Base-by-base conservation (phyloP, 2,113 vertebrate genomes). In the Scomber scombrus region DNA sequence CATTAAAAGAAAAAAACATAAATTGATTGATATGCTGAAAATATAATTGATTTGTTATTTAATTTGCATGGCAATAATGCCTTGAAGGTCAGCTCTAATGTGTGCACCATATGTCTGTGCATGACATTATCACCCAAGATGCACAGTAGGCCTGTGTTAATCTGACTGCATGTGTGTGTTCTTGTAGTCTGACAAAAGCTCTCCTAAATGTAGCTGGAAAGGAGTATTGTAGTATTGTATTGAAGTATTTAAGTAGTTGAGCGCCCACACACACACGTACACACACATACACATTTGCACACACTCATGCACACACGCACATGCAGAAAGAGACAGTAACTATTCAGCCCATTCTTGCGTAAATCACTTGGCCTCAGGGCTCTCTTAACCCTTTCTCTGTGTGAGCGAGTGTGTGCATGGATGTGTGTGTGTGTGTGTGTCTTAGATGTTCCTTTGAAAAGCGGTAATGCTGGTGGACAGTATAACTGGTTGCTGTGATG, bases 311-410 rank as follows among this genome's bases (percentile, higher is more conserved):
- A 9, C 34, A 58, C 66, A 71, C 75, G 51, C 67, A 58, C 63
- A 76, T 58, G 78, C 82, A 91, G 83, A 88, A 85, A 80, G 81
- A 93, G 79, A 86, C 87, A 84, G 91, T 72, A 82, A 90, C 72
- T 75, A 82, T 87, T 92, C 88, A 91, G 84, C 57, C 89, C 81
- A 91, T 92, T 91, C 91, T 91, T 91, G 89, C 84, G 92, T 87
- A 91, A 93, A 94, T 90, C 89, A 90, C 89, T 92, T 91, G 91
- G 93, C 94, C 94, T 92, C 82, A 31, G 92, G 93, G 92, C 90
- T 92, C 91, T 94, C 85, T 94, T 93, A 93, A 93, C 92, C 92
- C 92, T 90, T 83, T 91, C 84, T 89, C 82, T 88, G 29, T 81
- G 73, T 74, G 78, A 47, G 71, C 63, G 57, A 21, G 50, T 80